These are phyloP conservation scores for Corydoras maculifer DNA, from an alignment of 2,113 vertebrate species.

Conservation along the genomic window DNA sequence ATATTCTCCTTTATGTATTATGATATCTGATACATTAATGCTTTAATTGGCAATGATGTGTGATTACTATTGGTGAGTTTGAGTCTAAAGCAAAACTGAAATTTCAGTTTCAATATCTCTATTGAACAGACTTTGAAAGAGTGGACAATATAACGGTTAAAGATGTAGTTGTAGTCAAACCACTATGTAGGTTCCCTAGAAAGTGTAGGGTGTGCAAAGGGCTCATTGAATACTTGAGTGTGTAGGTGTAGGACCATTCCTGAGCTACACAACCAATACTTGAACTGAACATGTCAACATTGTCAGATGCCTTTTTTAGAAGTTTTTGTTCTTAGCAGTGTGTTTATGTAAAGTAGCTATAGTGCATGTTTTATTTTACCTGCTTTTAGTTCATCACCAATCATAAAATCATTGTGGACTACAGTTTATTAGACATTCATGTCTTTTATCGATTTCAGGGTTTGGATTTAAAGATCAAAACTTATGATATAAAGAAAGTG, in stretches of 20 bases:
- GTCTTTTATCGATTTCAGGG: slow-evolving; percentile 1
- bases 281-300: slow-evolving; percentile 55
- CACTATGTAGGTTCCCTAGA: slow-evolving; percentile 10
- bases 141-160: no score
- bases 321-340: slow-evolving; percentile 13
- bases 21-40: no score
- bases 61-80: no score
- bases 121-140: no score
- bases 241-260: not conserved
- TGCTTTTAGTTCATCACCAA: slow-evolving; percentile 31
- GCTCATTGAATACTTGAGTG: not conserved
- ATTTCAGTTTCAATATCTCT: no score
- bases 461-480: slow-evolving; percentile 5
- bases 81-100: no score
- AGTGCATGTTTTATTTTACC: slow-evolving; percentile 47
- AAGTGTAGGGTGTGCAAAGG: not conserved
- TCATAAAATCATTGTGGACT: slow-evolving; percentile 11
- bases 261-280: slow-evolving; percentile 44
- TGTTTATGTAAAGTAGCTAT: slow-evolving; percentile 27
- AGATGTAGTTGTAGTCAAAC: not conserved
- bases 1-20: no score
- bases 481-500: not conserved
- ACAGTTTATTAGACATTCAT: slow-evolving; percentile 12
- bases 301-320: slow-evolving; percentile 36
- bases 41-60: no score